Conservation (phyloP, 2,113 vertebrate genomes). For the Elaphurus davidianus region DNA sequence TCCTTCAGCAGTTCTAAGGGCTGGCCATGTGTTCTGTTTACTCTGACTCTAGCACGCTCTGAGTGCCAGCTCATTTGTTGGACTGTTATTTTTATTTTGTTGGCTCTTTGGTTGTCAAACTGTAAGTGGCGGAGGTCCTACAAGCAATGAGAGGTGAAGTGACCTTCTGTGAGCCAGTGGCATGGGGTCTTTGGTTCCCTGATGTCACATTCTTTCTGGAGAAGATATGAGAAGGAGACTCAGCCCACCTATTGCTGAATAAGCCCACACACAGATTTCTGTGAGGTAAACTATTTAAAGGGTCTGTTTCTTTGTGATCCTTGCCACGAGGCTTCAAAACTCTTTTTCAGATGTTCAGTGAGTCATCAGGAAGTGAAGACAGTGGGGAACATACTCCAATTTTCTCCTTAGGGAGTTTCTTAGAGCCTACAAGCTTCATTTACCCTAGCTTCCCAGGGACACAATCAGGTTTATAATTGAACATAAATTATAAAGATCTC, state of each 20-base stretch:
- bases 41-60: background rate
- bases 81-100: background rate
- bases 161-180: background rate
- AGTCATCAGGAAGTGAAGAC: background rate
- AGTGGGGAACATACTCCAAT: background rate
- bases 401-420: background rate
- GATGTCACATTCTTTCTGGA: background rate
- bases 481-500: background rate
- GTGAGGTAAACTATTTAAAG: background rate
- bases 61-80: background rate
- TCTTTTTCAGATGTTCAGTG: background rate
- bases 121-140: background rate
- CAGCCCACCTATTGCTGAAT: background rate
- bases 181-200: background rate
- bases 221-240: background rate
- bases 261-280: background rate
- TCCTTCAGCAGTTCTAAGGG: background rate
- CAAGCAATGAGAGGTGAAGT: background rate
- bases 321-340: background rate
- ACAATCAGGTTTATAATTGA: background rate
- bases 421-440: background rate
- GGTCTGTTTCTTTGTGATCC: background rate
- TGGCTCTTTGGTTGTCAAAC: background rate
- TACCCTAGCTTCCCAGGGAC: background rate
- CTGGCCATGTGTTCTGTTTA: background rate